Evolutionary conservation across 2,888 invertebrate species (phyloP).

Genomic region (Synergus japonicus): DNA sequence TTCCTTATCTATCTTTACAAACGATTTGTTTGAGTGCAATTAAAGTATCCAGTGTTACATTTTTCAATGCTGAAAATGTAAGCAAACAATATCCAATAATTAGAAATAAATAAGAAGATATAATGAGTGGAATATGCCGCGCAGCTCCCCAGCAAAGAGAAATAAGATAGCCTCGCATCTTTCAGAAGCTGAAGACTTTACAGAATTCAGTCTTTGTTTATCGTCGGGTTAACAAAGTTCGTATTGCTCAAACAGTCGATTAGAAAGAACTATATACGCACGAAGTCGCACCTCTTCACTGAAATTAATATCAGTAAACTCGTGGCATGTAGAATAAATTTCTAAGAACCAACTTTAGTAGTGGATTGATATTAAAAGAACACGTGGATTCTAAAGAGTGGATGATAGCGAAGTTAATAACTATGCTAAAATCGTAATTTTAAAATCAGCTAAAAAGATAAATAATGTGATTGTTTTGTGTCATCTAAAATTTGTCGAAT

Average conservation of each 20-base stretch:
- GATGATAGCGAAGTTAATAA: neutral
- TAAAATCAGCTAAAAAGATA: neutral
- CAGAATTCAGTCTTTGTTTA: constrained; percentile 35
- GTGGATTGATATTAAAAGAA: neutral
- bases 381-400: neutral
- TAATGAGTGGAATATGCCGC: constrained; percentile 61
- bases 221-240: constrained; percentile 37
- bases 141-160: constrained; percentile 60
- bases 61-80: neutral
- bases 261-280: neutral
- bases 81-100: neutral
- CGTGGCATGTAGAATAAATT: neutral
- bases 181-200: constrained; percentile 11
- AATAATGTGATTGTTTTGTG: neutral
- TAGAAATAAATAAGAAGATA: neutral
- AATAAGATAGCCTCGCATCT: constrained; percentile 24
- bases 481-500: neutral
- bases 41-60: neutral
- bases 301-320: neutral
- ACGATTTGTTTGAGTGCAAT: neutral
- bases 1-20: neutral
- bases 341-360: neutral
- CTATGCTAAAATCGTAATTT: neutral
- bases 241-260: constrained; percentile 6
- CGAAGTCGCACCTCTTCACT: constrained; percentile 2